A percentile compares a stretch with the other conserved stretches of the same genome.
These are phyloP conservation scores for Portevinia maculata DNA, from an alignment of 2,888 invertebrate species.

Conservation along the genomic window DNA sequence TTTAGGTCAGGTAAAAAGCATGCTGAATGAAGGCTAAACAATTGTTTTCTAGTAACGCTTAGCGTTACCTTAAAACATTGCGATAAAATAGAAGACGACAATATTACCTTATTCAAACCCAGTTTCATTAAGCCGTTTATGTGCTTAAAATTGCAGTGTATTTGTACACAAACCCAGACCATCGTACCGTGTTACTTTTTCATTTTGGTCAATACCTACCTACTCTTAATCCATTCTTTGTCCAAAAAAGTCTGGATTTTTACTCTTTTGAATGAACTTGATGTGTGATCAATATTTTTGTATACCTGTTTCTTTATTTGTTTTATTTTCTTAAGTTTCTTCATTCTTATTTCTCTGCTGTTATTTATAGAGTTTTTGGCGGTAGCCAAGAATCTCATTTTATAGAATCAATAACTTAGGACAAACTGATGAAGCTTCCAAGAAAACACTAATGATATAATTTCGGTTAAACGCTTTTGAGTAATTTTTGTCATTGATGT, in stretches of 20 bases:
- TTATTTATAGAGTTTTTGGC: slow-evolving; percentile 6
- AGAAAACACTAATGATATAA: slow-evolving; percentile 47
- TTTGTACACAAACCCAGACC: neutral
- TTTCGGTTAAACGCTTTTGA: slow-evolving; percentile 33
- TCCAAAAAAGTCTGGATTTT: slow-evolving; percentile 5
- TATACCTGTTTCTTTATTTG: neutral
- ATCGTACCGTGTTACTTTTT: neutral
- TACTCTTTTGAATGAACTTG: slow-evolving; percentile 14
- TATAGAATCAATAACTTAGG: slow-evolving; percentile 45
- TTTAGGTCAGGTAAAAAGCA: too few species aligned
- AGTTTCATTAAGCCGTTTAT: neutral
- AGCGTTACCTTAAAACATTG: too few species aligned
- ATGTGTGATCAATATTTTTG: slow-evolving; percentile 6
- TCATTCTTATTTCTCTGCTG: slow-evolving; percentile 15
- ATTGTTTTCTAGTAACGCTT: too few species aligned
- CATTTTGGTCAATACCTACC: neutral
- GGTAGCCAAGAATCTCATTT: slow-evolving; percentile 31
- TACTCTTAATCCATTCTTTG: slow-evolving; percentile 10
- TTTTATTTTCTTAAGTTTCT: neutral
- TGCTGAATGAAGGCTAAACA: too few species aligned
- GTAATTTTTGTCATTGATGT: neutral
- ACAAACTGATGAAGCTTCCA: slow-evolving; percentile 41
- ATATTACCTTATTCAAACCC: neutral
- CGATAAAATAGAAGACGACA: too few species aligned
- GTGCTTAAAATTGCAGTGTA: too few species aligned